Conservation (phyloP, 2,888 invertebrate genomes). For the Gandaritis pyraliata region DNA sequence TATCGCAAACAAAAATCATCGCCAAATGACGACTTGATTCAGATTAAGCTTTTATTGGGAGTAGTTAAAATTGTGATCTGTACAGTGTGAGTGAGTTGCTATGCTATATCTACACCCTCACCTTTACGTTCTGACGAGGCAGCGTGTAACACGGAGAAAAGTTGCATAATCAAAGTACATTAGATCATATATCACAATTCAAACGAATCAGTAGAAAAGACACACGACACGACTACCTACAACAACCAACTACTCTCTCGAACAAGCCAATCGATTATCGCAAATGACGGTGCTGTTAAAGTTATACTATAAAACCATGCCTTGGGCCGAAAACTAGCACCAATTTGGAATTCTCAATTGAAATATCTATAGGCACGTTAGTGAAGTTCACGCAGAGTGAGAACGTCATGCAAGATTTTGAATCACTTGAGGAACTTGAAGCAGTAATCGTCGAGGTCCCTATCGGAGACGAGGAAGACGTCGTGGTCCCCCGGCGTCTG, state of each 20-base stretch:
- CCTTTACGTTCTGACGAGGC: constrained; percentile 81
- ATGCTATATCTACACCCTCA: constrained; percentile 55
- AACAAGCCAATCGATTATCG: constrained; percentile 49
- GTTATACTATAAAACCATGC: constrained; percentile 34
- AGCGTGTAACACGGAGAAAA: constrained; percentile 81
- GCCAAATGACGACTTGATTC: not conserved
- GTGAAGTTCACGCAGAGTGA: constrained; percentile 26
- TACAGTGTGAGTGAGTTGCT: constrained; percentile 31
- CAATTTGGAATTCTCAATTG: constrained; percentile 22
- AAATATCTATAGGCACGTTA: constrained; percentile 37
- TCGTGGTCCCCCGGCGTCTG: constrained; percentile 53
- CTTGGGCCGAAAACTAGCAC: constrained; percentile 35
- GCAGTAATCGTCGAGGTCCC: constrained; percentile 72
- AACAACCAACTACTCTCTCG: constrained; percentile 49
- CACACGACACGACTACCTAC: constrained; percentile 51
- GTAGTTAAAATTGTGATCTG: not conserved
- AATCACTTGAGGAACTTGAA: constrained; percentile 62
- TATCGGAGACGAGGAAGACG: constrained; percentile 59
- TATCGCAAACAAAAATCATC: not conserved
- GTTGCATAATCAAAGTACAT: constrained; percentile 73
- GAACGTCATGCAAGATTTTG: constrained; percentile 47
- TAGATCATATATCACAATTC: constrained; percentile 37
- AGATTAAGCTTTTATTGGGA: not conserved
- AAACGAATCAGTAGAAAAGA: constrained; percentile 31
- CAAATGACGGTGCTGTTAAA: constrained; percentile 39